phyloP scores from a whole-genome alignment of 2,888 invertebrate genomes.

The Allacma fusca region DNA sequence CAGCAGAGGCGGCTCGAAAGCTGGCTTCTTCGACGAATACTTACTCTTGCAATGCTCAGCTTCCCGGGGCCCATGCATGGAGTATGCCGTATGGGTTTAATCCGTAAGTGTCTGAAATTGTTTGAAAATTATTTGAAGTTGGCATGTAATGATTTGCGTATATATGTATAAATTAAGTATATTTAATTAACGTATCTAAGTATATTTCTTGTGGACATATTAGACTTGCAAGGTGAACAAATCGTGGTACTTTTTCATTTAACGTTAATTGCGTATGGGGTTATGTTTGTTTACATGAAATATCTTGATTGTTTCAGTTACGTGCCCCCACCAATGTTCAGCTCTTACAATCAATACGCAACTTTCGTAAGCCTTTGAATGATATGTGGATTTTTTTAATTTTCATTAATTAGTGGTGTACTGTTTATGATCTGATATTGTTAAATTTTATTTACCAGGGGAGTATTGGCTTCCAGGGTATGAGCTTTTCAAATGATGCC shows the following conservation, averaged over 20 bases:
- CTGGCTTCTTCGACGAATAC: slow-evolving; percentile 60
- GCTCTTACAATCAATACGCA: slow-evolving; percentile 49
- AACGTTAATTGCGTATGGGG: no score
- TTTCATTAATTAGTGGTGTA: slow-evolving; percentile 31
- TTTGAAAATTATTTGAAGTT: no score
- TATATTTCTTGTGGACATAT: no score
- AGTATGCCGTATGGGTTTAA: slow-evolving; percentile 51
- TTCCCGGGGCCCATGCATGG: slow-evolving; percentile 33
- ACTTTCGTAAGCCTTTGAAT: slow-evolving; percentile 43
- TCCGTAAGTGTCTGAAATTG: slow-evolving; percentile 48
- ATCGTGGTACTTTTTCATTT: no score
- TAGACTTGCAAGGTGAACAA: no score
- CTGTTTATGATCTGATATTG: no score
- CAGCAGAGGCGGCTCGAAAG: slow-evolving; percentile 59
- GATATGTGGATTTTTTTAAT: slow-evolving; percentile 19
- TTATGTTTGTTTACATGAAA: no score
- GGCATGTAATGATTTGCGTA: no score
- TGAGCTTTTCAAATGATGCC: slow-evolving; percentile 57
- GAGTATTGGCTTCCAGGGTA: slow-evolving; percentile 56
- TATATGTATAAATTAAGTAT: no score
- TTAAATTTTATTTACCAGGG: no score
- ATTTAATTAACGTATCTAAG: no score
- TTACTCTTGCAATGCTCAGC: slow-evolving; percentile 20
- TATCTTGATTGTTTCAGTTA: slow-evolving; percentile 51
- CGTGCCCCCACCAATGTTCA: slow-evolving; percentile 52